Evolutionary conservation across 2,797 vertebrate species (phyloP).

Genomic region (Pseudotriccus pelzelni): DNA sequence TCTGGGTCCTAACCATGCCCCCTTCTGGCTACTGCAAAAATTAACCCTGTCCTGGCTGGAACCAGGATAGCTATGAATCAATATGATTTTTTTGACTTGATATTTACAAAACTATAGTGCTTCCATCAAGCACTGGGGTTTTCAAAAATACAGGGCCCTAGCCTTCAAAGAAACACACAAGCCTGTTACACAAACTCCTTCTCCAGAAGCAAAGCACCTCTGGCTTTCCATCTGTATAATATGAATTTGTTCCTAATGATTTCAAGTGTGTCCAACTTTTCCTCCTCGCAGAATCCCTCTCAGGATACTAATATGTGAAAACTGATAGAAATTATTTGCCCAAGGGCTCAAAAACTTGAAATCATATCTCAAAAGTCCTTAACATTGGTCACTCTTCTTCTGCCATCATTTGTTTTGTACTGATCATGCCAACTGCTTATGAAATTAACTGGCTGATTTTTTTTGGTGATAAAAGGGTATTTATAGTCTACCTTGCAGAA

Average conservation of each 20-base stretch:
- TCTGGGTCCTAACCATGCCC: neutral
- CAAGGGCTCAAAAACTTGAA: neutral
- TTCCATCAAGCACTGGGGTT: neutral
- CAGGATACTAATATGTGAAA: neutral
- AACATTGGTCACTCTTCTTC: neutral
- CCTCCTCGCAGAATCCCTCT: neutral
- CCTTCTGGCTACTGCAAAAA: neutral
- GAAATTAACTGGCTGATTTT: neutral
- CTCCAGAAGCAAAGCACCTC: neutral
- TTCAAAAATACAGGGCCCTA: neutral
- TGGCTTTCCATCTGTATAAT: neutral
- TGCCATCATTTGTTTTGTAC: neutral
- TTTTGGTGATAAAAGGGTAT: neutral
- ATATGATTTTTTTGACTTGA: neutral
- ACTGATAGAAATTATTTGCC: neutral
- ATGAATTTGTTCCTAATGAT: neutral
- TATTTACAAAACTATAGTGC: neutral
- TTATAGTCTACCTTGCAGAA: neutral
- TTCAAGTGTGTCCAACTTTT: neutral
- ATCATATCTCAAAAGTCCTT: neutral
- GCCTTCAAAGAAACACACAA: neutral
- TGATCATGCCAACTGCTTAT: neutral
- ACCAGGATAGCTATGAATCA: neutral
- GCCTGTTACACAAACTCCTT: neutral
- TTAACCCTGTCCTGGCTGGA: neutral